These are phyloP conservation scores for Cataglyphis altisquamis DNA, from an alignment of 2,888 invertebrate genomes.

Conservation along the genomic window DNA sequence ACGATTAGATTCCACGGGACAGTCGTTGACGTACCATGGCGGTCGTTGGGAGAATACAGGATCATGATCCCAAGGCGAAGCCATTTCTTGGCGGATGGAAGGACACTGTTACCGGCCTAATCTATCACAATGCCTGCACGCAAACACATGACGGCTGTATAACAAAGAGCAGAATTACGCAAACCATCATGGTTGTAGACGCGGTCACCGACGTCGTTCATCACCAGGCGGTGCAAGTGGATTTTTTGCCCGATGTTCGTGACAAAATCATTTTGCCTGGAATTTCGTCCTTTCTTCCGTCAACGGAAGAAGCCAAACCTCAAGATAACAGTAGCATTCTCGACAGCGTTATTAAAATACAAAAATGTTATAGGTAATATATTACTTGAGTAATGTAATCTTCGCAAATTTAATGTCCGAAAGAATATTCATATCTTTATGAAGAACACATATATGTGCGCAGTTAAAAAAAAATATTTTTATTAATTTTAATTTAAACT, in stretches of 20 bases:
- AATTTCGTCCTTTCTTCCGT: background rate
- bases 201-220: conserved; percentile 60
- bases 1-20: background rate
- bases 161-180: conserved; percentile 86
- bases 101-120: conserved; percentile 90
- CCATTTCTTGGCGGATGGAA: conserved; percentile 88
- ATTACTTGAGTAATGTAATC: background rate
- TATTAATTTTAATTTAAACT: background rate
- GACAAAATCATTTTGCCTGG: conserved; percentile 73
- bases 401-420: background rate
- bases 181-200: conserved; percentile 86
- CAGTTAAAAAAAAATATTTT: background rate
- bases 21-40: conserved; percentile 66
- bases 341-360: conserved; percentile 78
- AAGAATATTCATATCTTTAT: background rate
- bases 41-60: conserved; percentile 88
- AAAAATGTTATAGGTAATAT: conserved; percentile 80
- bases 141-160: conserved; percentile 88
- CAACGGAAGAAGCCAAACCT: background rate
- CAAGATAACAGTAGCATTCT: conserved; percentile 31
- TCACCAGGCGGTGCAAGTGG: conserved; percentile 76
- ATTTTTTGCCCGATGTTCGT: conserved; percentile 73
- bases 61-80: conserved; percentile 80
- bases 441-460: background rate
- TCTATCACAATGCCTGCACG: conserved; percentile 93